Percentiles rank a stretch among this genome's conserved stretches.
phyloP scores from a whole-genome alignment of 2,888 invertebrate genomes.

The Margaritifera margaritifera region DNA sequence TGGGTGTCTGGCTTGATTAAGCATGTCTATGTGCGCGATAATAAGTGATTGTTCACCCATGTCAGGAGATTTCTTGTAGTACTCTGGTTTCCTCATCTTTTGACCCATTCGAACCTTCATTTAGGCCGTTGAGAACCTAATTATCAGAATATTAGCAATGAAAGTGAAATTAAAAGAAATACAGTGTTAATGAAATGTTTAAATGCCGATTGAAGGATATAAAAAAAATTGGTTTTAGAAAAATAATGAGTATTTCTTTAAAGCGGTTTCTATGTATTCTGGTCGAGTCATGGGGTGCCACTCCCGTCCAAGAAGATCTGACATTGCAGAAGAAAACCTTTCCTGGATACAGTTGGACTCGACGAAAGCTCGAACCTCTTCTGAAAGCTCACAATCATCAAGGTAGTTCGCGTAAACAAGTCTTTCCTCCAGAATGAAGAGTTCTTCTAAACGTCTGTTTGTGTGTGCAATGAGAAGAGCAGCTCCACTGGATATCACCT shows the following conservation, averaged over 20 bases:
- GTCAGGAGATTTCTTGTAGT: too few relatives aligned
- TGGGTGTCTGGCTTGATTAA: too few relatives aligned
- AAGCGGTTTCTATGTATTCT: constrained; percentile 12
- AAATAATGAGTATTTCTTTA: background rate
- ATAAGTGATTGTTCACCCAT: too few relatives aligned
- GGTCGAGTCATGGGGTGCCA: constrained; percentile 19
- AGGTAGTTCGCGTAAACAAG: constrained; percentile 26
- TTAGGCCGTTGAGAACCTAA: too few relatives aligned
- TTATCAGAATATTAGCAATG: too few relatives aligned
- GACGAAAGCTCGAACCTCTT: constrained; percentile 2
- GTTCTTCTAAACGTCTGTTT: constrained; percentile 30
- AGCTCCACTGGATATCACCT: constrained; percentile 35
- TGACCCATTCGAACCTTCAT: too few relatives aligned
- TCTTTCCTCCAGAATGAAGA: constrained; percentile 37
- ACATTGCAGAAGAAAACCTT: constrained; percentile 20
- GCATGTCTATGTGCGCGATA: too few relatives aligned
- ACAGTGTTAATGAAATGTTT: too few relatives aligned
- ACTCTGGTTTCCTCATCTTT: too few relatives aligned
- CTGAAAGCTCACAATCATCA: constrained; percentile 5
- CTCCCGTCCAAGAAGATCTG: constrained; percentile 10
- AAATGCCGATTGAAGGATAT: too few relatives aligned
- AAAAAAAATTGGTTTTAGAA: background rate
- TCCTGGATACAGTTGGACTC: constrained; percentile 9
- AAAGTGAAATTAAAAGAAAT: too few relatives aligned
- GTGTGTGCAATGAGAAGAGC: constrained; percentile 32